Conservation (phyloP, 2,797 vertebrate genomes). For the Hemibagrus guttatus region DNA sequence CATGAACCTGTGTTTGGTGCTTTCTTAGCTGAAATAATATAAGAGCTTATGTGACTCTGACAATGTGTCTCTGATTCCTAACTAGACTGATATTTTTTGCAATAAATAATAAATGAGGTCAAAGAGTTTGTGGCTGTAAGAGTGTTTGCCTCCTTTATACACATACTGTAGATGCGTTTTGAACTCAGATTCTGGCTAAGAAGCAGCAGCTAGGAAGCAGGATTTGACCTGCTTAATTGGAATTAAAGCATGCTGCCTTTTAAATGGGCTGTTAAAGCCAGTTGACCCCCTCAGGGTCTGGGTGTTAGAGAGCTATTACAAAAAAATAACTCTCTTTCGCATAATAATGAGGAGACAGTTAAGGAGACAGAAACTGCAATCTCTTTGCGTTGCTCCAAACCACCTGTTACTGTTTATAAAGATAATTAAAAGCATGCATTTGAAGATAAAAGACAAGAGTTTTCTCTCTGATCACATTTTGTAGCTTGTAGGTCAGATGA, state of each 20-base stretch:
- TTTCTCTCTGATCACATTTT: conserved; percentile 37
- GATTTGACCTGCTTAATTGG: conserved; percentile 19
- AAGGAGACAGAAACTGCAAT: conserved; percentile 24
- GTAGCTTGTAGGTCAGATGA: conserved; percentile 41
- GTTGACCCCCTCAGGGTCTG: conserved; percentile 37
- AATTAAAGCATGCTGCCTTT: conserved; percentile 24
- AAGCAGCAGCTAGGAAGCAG: background rate
- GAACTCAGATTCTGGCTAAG: background rate
- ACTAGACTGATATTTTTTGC: background rate
- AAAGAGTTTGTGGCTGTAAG: background rate
- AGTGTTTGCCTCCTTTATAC: background rate
- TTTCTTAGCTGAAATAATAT: background rate
- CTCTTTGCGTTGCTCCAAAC: conserved; percentile 32
- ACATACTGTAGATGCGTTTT: background rate
- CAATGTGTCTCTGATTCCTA: background rate
- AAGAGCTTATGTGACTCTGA: background rate
- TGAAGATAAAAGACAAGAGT: conserved; percentile 50
- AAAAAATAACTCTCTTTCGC: conserved; percentile 15
- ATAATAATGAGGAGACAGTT: conserved; percentile 34
- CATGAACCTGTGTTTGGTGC: background rate
- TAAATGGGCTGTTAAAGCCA: conserved; percentile 37
- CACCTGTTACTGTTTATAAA: conserved; percentile 55
- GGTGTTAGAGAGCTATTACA: conserved; percentile 24
- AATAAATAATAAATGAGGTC: background rate
- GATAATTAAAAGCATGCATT: conserved; percentile 54